Conservation (phyloP, 2,797 vertebrate genomes). For the Oceanodroma leucorhoa region DNA sequence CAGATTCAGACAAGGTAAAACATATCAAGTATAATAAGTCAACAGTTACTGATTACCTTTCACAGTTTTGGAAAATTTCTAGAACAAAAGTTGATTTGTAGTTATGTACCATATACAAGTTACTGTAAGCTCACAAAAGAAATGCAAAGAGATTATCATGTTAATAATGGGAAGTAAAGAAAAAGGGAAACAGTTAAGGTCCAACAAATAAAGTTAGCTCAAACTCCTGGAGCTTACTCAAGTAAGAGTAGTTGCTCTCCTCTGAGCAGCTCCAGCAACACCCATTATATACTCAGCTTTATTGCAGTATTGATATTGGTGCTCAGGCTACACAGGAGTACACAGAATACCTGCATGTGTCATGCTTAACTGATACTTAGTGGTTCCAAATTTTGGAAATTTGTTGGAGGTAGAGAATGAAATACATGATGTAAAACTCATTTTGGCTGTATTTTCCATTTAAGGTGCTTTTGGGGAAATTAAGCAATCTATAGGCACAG, state of each 20-base stretch:
- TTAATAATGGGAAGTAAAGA: not conserved
- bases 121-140: not conserved
- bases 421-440: not conserved
- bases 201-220: not conserved
- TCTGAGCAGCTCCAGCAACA: not conserved
- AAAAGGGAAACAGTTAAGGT: not conserved
- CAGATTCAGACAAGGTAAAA: not conserved
- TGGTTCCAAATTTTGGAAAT: not conserved
- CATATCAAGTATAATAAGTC: not conserved
- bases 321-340: not conserved
- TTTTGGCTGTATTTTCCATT: not conserved
- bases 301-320: not conserved
- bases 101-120: not conserved
- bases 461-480: not conserved
- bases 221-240: not conserved
- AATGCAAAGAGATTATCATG: not conserved
- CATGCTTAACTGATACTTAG: not conserved
- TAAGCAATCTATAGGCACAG: not conserved
- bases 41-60: not conserved
- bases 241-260: not conserved
- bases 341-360: not conserved
- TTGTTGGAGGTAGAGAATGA: not conserved
- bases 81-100: not conserved
- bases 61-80: not conserved
- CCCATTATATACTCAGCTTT: not conserved